Evolutionary conservation across 2,888 invertebrate species (phyloP).

Genomic region (Tetragonula carbonaria): DNA sequence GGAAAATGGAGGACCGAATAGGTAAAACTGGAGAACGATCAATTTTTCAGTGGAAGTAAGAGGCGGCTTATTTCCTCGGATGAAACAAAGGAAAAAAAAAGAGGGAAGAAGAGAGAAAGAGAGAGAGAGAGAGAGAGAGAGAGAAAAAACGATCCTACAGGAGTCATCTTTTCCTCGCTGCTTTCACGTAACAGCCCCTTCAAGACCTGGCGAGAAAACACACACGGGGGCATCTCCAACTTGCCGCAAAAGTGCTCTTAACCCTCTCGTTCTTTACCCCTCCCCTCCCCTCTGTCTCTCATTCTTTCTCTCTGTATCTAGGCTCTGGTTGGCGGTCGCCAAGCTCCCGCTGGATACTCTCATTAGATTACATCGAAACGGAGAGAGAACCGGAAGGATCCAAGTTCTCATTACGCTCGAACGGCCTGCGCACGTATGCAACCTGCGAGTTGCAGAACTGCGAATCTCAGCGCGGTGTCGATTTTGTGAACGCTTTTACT

Average conservation of each 20-base stretch:
- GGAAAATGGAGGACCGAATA: neutral
- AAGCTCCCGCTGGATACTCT: slow-evolving; percentile 11
- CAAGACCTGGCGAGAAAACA: slow-evolving; percentile 42
- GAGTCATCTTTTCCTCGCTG: slow-evolving; percentile 22
- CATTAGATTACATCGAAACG: slow-evolving; percentile 45
- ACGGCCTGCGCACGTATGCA: neutral
- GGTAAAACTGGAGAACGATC: neutral
- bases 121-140: too few relatives aligned
- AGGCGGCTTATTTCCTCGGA: neutral
- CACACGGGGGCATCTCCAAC: slow-evolving; percentile 23
- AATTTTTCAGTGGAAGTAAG: slow-evolving; percentile 5
- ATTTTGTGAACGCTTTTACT: slow-evolving; percentile 27
- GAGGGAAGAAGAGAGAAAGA: neutral
- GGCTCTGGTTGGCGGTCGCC: neutral
- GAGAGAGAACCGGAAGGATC: slow-evolving; percentile 12
- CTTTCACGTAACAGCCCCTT: slow-evolving; percentile 14
- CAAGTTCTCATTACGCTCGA: slow-evolving; percentile 8
- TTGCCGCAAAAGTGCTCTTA: slow-evolving; percentile 49
- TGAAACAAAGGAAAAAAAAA: neutral
- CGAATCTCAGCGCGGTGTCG: neutral
- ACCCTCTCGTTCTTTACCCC: slow-evolving; percentile 33
- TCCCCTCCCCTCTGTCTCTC: too few relatives aligned
- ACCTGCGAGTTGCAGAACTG: slow-evolving; percentile 5
- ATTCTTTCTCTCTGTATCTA: neutral
- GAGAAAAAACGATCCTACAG: slow-evolving; percentile 3